Conservation (phyloP, 2,888 invertebrate species). For the Pammene fasciana region DNA sequence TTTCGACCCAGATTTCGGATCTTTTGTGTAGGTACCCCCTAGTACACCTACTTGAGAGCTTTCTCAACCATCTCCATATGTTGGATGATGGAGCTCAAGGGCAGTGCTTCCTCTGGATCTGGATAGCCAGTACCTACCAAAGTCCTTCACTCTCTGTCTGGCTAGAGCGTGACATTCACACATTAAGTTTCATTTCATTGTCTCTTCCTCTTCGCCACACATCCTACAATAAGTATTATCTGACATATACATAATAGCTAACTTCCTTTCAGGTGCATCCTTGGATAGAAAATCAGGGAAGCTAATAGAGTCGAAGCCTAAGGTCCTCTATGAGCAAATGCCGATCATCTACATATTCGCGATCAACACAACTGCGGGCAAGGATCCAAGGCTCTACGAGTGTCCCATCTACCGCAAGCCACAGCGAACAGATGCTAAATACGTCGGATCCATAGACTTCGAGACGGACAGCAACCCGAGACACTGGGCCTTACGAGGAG, state of each 20-base stretch:
- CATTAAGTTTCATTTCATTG: no score
- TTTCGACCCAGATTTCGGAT: no score
- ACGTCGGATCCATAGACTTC: constrained; percentile 97
- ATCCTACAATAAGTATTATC: no score
- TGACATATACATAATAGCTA: neutral
- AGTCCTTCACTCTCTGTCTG: no score
- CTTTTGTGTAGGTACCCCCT: no score
- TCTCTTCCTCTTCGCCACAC: no score
- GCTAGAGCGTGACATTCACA: no score
- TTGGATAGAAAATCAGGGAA: constrained; percentile 94
- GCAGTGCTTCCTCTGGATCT: no score
- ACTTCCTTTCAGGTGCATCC: constrained; percentile 86
- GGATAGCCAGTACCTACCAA: no score
- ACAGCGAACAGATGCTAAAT: constrained; percentile 96
- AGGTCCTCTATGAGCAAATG: constrained; percentile 97
- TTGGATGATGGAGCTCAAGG: no score
- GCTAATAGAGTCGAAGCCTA: constrained; percentile 95
- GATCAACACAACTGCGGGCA: constrained; percentile 96
- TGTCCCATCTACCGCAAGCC: constrained; percentile 99
- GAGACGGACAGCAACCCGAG: constrained; percentile 96
- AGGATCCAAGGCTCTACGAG: constrained; percentile 95
- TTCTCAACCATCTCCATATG: no score
- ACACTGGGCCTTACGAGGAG: constrained; percentile 97
- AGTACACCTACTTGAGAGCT: no score
- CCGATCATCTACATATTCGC: constrained; percentile 98